Base-by-base conservation (phyloP, 2,888 invertebrate species). In the Andrena dorsata region DNA sequence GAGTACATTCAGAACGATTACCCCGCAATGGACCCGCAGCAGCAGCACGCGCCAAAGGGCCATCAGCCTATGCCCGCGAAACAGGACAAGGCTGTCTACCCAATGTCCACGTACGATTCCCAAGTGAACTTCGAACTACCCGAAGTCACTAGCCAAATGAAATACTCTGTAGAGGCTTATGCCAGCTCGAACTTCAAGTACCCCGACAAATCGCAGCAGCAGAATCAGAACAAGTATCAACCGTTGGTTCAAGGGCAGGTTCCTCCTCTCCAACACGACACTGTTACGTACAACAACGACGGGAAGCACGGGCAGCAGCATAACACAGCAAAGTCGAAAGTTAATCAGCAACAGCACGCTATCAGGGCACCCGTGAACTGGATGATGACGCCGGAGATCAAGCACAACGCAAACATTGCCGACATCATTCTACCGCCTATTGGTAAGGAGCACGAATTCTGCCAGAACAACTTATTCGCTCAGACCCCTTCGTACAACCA, bases 351-450 rank as follows among this genome's bases (percentile, higher is more conserved):
- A 56, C 91, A 92, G n/a, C 92, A 93, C 76, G 76, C 91, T 0
- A 92, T 93, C 20, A 94, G 95, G 83, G 94, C 95, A 4, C 95
- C 95, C 0, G 95, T 95, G 0, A 96, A 96, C 88, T 96, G 96
- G 96, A 96, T 96, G 96, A 95, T 95, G 87, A 94, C 95, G 0
- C 95, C 95, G 0, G 95, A 95, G 85, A 92, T 94, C 28, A 94
- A 94, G 61, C 93, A 92, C 85, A 94, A 92, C 56, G 86, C 91
- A 6, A 93, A 93, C 65, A 92, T 94, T 28, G 79, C 94, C 0
- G 95, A 95, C 69, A 94, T 95, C 70, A 94, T 94, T 82, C 86
- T 95, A 23, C 94, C 95, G 6, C 93, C 94, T 7, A 94, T 95
- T 74, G 93, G 94, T 5, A 95, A 94, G 78, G 93, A 94, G 61